Evolutionary conservation across 2,113 vertebrate genomes (phyloP).

Genomic region (Alligator mississippiensis): DNA sequence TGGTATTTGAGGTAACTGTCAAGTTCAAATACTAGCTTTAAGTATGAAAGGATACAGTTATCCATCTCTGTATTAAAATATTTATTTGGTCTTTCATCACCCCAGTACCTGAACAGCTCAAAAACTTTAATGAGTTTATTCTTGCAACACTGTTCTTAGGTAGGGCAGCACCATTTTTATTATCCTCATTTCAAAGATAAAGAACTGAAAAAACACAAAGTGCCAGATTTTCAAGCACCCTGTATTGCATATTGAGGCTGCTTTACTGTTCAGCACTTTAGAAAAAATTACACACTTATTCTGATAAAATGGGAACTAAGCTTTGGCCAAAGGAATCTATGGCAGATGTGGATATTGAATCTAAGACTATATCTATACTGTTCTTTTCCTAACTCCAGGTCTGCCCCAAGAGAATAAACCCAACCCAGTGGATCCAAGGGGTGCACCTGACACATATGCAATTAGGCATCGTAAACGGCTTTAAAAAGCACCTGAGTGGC

Average conservation of each 20-base stretch:
- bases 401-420: no score
- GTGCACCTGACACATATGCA: no score
- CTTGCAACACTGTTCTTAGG: background rate
- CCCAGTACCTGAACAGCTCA: background rate
- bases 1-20: slow-evolving; percentile 60
- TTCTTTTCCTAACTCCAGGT: background rate
- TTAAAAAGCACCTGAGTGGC: no score
- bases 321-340: background rate
- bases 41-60: accelerated
- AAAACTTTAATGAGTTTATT: background rate
- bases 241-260: background rate
- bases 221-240: background rate
- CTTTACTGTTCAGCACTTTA: background rate
- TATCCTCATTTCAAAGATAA: background rate
- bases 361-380: no score
- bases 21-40: slow-evolving; percentile 31
- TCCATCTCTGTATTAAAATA: background rate
- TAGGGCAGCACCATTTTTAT: background rate
- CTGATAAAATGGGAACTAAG: background rate
- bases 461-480: no score
- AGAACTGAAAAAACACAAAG: background rate
- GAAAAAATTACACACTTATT: background rate
- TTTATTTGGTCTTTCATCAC: background rate
- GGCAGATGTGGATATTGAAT: background rate
- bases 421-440: no score